Base-by-base conservation (phyloP, 2,797 vertebrate genomes). In the Ctenochaetus hawaiiensis region DNA sequence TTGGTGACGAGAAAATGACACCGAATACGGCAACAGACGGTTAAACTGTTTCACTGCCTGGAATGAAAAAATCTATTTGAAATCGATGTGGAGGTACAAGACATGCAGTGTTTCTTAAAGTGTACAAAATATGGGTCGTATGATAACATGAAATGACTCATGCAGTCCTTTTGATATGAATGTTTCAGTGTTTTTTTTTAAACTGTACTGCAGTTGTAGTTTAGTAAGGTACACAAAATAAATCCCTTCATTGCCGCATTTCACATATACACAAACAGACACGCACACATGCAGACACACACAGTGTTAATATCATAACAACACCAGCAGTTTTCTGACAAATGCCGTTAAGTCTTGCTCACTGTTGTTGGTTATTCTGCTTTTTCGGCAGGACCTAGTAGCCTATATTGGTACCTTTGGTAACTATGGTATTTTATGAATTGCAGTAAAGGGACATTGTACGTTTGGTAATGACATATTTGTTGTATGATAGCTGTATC, bases 401-500 rank as follows among this genome's bases (percentile, higher is more conserved):
- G 91, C 91, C 87, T 88, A 88, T 91, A 92, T 93, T 93, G 94
- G 94, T 95, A 94, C 94, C 91, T 93, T 94, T 92, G 91, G 88
- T 91, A 91, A 90, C 87, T 92, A 91, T 92, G 92, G 90, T 93
- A 94, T 94, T 94, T 94, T 92, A 91, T 88, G 88, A 89, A 91
- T 91, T 89, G 84, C 87, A 90, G 88, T 91, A 88, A 92, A 93
- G 87, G 91, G 91, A 92, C 83, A 91, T 89, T 93, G 91, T 95
- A 92, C 72, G 91, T 94, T 94, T 94, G 92, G 89, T 92, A 89
- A 92, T 92, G 85, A 84, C 77, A 92, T 93, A 92, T 91, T 93
- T 93, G 92, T 93, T 94, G 92, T 94, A 93, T 94, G 82, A 94
- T 93, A 94, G 89, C 77, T 92, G 93, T 93, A 94, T 90, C 92